Percentiles rank a stretch among this genome's conserved stretches.
Conservation (phyloP, 2,888 invertebrate species). For the Standfussiana lucernea region DNA sequence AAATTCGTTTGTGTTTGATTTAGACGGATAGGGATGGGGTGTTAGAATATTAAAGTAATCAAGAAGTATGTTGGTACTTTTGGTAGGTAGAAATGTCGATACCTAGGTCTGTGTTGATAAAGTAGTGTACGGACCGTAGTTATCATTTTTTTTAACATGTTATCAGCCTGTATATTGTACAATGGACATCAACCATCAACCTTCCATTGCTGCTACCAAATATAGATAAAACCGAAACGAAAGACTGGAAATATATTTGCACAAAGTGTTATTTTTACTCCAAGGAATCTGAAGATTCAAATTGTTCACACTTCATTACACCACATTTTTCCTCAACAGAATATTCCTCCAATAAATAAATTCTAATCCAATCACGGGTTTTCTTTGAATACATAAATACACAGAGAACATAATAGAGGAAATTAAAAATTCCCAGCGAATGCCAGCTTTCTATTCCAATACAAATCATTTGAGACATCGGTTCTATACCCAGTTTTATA, state of each 20-base stretch:
- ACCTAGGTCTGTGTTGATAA: background rate
- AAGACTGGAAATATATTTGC: background rate
- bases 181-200: background rate
- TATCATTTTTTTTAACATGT: background rate
- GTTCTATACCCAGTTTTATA: constrained; percentile 66
- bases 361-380: constrained; percentile 49
- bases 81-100: background rate
- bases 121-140: background rate
- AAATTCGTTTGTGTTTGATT: constrained; percentile 42
- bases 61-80: background rate
- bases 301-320: constrained; percentile 32
- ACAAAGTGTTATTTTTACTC: background rate
- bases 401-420: constrained; percentile 51
- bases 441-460: constrained; percentile 71
- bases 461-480: constrained; percentile 76
- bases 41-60: constrained; percentile 30
- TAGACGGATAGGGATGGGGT: background rate
- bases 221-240: background rate
- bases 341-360: constrained; percentile 19
- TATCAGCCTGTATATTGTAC: background rate
- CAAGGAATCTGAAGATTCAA: background rate
- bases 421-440: constrained; percentile 77
- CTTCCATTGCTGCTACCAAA: background rate
- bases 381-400: constrained; percentile 42
- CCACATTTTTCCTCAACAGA: constrained; percentile 12